These are phyloP conservation scores for Xestia xanthographa DNA, from an alignment of 2,888 invertebrate genomes.

Conservation along the genomic window DNA sequence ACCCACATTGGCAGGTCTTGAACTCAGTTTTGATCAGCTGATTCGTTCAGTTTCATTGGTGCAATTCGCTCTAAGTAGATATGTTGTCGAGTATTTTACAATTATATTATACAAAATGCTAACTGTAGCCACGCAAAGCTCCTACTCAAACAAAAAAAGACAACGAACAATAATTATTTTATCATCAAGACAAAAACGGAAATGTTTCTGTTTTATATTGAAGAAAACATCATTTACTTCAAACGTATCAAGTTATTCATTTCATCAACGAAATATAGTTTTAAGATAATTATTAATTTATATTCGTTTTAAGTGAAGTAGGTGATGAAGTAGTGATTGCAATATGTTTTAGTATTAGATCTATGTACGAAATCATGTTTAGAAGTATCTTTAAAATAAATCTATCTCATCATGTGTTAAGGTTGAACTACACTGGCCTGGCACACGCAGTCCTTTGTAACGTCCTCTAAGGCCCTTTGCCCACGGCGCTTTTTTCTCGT, in stretches of 20 bases:
- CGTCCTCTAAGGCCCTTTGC: background rate
- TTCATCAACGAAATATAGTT: conserved; percentile 1
- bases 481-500: background rate
- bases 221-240: background rate
- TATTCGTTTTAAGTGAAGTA: conserved; percentile 24
- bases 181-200: conserved; percentile 7
- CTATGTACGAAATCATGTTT: conserved; percentile 42
- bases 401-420: conserved; percentile 31
- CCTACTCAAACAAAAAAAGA: background rate
- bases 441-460: background rate
- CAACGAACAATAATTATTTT: background rate
- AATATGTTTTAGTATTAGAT: conserved; percentile 45
- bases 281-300: conserved; percentile 12
- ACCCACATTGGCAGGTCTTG: background rate
- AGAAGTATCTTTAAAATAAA: conserved; percentile 21
- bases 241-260: conserved; percentile 36
- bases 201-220: background rate
- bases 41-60: background rate
- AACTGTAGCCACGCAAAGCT: background rate
- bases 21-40: background rate
- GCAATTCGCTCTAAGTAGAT: too few species aligned
- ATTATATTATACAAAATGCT: background rate
- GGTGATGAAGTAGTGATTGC: conserved; percentile 35
- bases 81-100: too few species aligned
- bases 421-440: background rate